Evolutionary conservation across 1,140 invertebrate genomes (phyloP).

Genomic region (Ostrea denselamellosa): DNA sequence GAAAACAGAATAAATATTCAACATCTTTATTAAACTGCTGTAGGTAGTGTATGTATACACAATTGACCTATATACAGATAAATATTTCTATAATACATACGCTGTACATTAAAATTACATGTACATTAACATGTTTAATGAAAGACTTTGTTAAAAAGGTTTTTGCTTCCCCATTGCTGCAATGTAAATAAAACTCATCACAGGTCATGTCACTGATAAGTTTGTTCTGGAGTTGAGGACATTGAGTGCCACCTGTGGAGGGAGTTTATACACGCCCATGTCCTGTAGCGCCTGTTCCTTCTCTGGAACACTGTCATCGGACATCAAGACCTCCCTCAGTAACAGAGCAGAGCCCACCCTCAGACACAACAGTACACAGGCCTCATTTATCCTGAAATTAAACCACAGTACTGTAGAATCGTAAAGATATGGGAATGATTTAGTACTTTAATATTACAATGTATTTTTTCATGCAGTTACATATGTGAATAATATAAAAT

Average conservation of each 20-base stretch:
- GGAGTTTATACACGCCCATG: constrained; percentile 83
- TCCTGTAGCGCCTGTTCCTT: constrained; percentile 83
- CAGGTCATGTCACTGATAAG: constrained; percentile 48
- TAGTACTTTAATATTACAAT: too few species aligned
- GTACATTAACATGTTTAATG: background rate
- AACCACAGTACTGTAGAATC: too few species aligned
- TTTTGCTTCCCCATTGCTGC: background rate
- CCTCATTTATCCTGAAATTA: constrained; percentile 86
- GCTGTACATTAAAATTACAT: background rate
- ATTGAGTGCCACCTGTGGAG: constrained; percentile 80
- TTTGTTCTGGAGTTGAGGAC: constrained; percentile 66
- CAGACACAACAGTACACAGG: constrained; percentile 87
- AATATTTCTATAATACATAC: too few species aligned
- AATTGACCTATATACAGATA: too few species aligned
- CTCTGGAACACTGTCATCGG: constrained; percentile 67
- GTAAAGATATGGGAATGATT: too few species aligned
- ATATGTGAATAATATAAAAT: too few species aligned
- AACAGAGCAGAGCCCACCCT: constrained; percentile 87
- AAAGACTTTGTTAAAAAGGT: background rate
- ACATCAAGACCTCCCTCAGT: constrained; percentile 84
- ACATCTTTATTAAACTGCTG: too few species aligned
- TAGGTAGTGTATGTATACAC: too few species aligned
- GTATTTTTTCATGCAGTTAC: too few species aligned
- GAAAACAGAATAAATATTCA: too few species aligned
- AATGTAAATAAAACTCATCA: background rate